A percentile compares a stretch with the other conserved stretches of the same genome.
Evolutionary conservation across 2,888 invertebrate species (phyloP).

Genomic region (Aelia acuminata): DNA sequence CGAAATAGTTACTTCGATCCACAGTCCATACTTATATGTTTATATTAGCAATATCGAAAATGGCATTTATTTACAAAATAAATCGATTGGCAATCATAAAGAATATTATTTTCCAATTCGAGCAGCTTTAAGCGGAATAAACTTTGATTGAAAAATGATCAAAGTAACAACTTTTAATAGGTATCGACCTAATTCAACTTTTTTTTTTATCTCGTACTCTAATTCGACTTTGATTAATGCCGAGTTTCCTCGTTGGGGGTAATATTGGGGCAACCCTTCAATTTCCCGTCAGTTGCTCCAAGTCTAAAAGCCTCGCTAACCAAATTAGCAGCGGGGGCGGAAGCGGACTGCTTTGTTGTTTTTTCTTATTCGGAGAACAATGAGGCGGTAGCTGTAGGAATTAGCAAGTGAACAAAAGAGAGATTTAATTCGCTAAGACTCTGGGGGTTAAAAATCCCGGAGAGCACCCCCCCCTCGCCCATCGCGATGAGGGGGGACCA

Average conservation of each 20-base stretch:
- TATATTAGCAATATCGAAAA: too few species aligned
- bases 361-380: neutral
- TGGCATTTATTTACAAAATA: too few species aligned
- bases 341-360: slow-evolving; percentile 13
- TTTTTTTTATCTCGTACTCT: neutral
- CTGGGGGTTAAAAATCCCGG: slow-evolving; percentile 7
- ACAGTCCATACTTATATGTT: too few species aligned
- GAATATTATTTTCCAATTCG: too few species aligned
- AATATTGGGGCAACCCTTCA: slow-evolving; percentile 16
- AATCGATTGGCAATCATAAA: too few species aligned
- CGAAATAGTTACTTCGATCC: too few species aligned
- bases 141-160: too few species aligned
- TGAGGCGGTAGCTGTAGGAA: neutral
- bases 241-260: neutral
- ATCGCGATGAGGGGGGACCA: neutral
- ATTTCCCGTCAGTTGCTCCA: neutral
- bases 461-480: neutral
- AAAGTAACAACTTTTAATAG: slow-evolving; percentile 11
- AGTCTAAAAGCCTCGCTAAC: slow-evolving; percentile 12
- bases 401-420: slow-evolving; percentile 21
- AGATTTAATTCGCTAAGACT: slow-evolving; percentile 42
- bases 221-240: slow-evolving; percentile 25
- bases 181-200: neutral
- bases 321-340: neutral
- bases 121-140: too few species aligned